These are phyloP conservation scores for Erynnis tages DNA, from an alignment of 2,888 invertebrate species.

Conservation along the genomic window DNA sequence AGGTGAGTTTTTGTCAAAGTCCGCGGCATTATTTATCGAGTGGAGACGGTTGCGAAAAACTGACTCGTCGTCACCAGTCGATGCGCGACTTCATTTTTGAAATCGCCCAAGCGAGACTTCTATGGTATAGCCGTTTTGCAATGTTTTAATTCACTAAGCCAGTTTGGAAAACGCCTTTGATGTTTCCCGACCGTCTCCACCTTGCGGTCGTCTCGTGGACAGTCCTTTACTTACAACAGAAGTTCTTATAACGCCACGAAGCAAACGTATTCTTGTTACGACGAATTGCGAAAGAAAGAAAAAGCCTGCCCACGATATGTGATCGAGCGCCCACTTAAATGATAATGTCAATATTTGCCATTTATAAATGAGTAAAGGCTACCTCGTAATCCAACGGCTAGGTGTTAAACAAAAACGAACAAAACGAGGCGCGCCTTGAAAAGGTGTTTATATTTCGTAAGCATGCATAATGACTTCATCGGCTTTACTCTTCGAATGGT, in stretches of 20 bases:
- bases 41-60: slow-evolving; percentile 81
- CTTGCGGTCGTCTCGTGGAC: slow-evolving; percentile 33
- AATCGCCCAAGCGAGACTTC: slow-evolving; percentile 67
- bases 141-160: slow-evolving; percentile 74
- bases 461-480: slow-evolving; percentile 68
- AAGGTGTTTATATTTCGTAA: slow-evolving; percentile 54
- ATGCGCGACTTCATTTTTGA: slow-evolving; percentile 73
- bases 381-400: slow-evolving; percentile 34
- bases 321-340: slow-evolving; percentile 12
- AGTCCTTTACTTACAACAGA: slow-evolving; percentile 15
- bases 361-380: slow-evolving; percentile 37
- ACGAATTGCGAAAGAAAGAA: slow-evolving; percentile 7
- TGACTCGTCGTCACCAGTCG: slow-evolving; percentile 69
- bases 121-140: slow-evolving; percentile 68
- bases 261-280: not conserved
- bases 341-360: slow-evolving; percentile 23
- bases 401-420: slow-evolving; percentile 40
- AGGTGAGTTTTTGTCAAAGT: slow-evolving; percentile 81
- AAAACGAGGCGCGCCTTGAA: slow-evolving; percentile 33
- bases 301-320: not conserved
- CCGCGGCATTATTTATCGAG: slow-evolving; percentile 80
- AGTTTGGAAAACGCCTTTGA: slow-evolving; percentile 52
- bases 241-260: not conserved
- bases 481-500: slow-evolving; percentile 39
- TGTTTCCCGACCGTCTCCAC: slow-evolving; percentile 68